phyloP scores from a whole-genome alignment of 2,888 invertebrate genomes.

The Drosophila quasianomalipes region DNA sequence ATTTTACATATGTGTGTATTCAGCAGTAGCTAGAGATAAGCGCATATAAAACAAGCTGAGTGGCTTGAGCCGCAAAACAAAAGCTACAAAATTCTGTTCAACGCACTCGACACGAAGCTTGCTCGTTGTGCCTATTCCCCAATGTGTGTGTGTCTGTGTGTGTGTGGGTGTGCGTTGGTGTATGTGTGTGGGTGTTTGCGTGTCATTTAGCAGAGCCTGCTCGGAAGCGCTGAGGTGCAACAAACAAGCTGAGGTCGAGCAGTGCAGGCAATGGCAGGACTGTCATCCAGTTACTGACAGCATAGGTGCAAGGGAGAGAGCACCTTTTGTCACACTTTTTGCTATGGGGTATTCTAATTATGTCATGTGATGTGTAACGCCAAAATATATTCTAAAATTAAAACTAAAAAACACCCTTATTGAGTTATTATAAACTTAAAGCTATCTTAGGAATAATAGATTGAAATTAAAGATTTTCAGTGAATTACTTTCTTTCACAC shows the following conservation, averaged over 20 bases:
- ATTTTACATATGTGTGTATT: conserved; percentile 28
- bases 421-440: neutral
- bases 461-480: neutral
- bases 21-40: conserved; percentile 71
- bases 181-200: conserved; percentile 36
- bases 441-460: neutral
- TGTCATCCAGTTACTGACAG: conserved; percentile 30
- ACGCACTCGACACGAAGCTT: conserved; percentile 76
- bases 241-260: conserved; percentile 52
- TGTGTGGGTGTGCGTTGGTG: conserved; percentile 12
- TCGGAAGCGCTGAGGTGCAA: conserved; percentile 64
- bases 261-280: conserved; percentile 13
- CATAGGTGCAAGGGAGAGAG: conserved; percentile 24
- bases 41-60: conserved; percentile 77
- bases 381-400: neutral
- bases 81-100: conserved; percentile 81
- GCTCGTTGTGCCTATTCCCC: conserved; percentile 23
- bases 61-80: conserved; percentile 74
- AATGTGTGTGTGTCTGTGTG: conserved; percentile 13
- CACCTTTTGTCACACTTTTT: conserved; percentile 21
- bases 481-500: neutral
- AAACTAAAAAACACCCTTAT: neutral
- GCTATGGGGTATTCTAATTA: neutral
- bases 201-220: conserved; percentile 72
- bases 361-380: neutral